Evolutionary conservation across 1,140 invertebrate genomes (phyloP), one percentile per base, ranked within the genome.

Genomic region (Euborellia annulipes): DNA sequence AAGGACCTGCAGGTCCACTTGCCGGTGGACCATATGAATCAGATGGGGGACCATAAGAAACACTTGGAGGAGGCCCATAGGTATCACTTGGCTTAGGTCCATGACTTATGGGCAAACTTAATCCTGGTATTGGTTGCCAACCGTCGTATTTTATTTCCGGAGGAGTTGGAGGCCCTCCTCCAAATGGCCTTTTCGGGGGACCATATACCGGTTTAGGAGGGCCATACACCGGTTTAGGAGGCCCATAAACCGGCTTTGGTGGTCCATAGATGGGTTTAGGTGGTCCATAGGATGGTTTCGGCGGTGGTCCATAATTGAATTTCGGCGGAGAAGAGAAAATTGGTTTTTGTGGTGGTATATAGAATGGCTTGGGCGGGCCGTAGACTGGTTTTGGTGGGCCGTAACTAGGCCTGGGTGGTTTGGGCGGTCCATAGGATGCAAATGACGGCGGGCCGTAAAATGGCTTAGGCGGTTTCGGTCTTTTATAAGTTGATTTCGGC

Each of bases 111-210:
- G n/a, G n/a, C n/a, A n/a, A n/a, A n/a, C n/a, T n/a, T n/a, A n/a
- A n/a, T n/a, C 79, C 22, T n/a, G 80, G 74, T 36, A 86, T 85
- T 13, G 82, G 82, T 54, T 81, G 82, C 82, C 82, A 86, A 21
- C 83, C 83, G 50, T 86, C 83, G 54, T 85, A 86, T 45, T 78
- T 70, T 4, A 82, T 80, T n/a, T n/a, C n/a, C n/a, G 76, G 71
- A 41, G 52, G 52, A 48, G 71, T 71, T 11, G 72, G 70, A 19
- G 70, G 70, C 39, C 60, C n/a, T 36, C 63, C 59, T 36, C 61
- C 63, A 43, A 66, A 67, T 0, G 64, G 61, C 1, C 62, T 62
- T 27, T 60, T 61, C 41, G 71, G 57, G 39, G 65, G 62, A 49
- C 66, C 59, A 50, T 66, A 64, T 14, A 14, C 18, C 3, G 23